Percentiles rank a stretch among this genome's conserved stretches.
Evolutionary conservation across 2,888 invertebrate species (phyloP).

Genomic region (Metalampra italica): DNA sequence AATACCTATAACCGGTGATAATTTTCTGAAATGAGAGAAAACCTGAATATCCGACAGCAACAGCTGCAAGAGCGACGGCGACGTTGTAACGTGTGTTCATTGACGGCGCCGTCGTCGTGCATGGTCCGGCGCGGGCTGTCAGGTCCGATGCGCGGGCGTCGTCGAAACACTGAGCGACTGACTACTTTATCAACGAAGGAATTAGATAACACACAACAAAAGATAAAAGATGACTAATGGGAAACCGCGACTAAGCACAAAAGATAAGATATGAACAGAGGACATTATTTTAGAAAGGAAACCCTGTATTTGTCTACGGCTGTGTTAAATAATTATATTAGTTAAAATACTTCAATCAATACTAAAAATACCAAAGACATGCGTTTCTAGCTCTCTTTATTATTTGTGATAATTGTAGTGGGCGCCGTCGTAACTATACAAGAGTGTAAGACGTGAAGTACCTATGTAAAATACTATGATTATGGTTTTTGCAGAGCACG

Average conservation of each 20-base stretch:
- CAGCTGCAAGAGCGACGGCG: constrained; percentile 10
- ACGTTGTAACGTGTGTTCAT: not conserved
- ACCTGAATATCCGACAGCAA: constrained; percentile 23
- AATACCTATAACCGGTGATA: too few species aligned
- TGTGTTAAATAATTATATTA: not conserved
- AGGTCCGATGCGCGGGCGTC: constrained; percentile 15
- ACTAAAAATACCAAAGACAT: too few species aligned
- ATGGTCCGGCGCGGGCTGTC: not conserved
- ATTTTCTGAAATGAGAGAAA: not conserved
- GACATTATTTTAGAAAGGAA: constrained; percentile 21
- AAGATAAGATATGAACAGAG: constrained; percentile 29
- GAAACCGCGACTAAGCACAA: constrained; percentile 26
- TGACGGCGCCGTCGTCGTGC: not conserved
- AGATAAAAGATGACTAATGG: constrained; percentile 61
- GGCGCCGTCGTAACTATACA: too few species aligned
- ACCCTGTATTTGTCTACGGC: constrained; percentile 12
- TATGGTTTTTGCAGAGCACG: too few species aligned
- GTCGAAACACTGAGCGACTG: constrained; percentile 14
- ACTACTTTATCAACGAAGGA: constrained; percentile 33
- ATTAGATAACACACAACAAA: constrained; percentile 44
- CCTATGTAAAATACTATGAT: too few species aligned
- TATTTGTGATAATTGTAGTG: too few species aligned
- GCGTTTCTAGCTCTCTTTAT: too few species aligned
- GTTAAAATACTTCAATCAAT: too few species aligned
- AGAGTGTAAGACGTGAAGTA: too few species aligned